These are phyloP conservation scores for Phorcus lineatus DNA, from an alignment of 2,888 invertebrate genomes.

Conservation along the genomic window DNA sequence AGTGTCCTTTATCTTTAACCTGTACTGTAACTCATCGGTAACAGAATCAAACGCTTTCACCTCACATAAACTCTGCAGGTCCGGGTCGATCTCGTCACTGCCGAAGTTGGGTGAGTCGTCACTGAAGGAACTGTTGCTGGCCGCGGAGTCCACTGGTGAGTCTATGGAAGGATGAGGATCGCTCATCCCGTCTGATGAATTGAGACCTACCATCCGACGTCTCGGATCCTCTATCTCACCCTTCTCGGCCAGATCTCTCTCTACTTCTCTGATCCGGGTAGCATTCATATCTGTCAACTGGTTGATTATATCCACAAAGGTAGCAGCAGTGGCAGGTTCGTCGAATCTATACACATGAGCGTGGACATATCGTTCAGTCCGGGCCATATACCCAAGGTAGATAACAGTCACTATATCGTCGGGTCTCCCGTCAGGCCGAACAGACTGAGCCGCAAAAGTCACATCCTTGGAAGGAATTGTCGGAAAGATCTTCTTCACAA, in stretches of 20 bases:
- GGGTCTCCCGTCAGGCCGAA: constrained; percentile 83
- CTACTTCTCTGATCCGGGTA: constrained; percentile 89
- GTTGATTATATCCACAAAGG: constrained; percentile 89
- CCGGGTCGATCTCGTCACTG: constrained; percentile 64
- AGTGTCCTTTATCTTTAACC: constrained; percentile 77
- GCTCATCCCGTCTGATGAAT: constrained; percentile 51
- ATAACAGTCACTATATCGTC: constrained; percentile 94
- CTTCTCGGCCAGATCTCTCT: constrained; percentile 75
- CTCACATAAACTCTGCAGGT: constrained; percentile 61
- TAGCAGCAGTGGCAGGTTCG: constrained; percentile 92
- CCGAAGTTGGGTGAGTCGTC: constrained; percentile 56
- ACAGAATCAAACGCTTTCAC: constrained; percentile 87
- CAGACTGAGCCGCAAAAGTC: constrained; percentile 93
- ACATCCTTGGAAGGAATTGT: constrained; percentile 62
- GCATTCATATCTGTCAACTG: constrained; percentile 87
- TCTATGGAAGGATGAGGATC: constrained; percentile 47
- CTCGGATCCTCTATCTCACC: constrained; percentile 61
- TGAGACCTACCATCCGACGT: constrained; percentile 29
- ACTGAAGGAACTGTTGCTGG: constrained; percentile 52
- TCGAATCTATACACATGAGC: constrained; percentile 97
- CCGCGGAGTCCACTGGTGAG: constrained; percentile 57
- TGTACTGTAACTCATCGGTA: constrained; percentile 91
- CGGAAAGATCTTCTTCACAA: constrained; percentile 82
- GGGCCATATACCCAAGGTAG: constrained; percentile 92
- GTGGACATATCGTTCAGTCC: constrained; percentile 94